Conservation (phyloP, 2,888 invertebrate genomes). For the Bimastos eiseni region DNA sequence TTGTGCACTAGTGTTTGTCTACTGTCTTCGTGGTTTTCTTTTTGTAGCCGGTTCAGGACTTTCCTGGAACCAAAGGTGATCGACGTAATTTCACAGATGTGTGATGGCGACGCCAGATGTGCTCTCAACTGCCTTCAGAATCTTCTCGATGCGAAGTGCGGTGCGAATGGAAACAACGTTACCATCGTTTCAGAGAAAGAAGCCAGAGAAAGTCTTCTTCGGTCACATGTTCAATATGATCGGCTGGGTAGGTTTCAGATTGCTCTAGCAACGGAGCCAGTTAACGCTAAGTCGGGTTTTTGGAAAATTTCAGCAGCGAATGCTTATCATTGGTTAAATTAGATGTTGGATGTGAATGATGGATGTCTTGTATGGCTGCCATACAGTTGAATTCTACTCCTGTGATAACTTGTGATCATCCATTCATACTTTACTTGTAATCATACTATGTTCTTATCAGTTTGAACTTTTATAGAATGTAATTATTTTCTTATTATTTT, state of each 20-base stretch:
- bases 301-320: neutral
- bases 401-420: too few relatives aligned
- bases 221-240: slow-evolving; percentile 79
- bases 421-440: too few relatives aligned
- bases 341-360: too few relatives aligned
- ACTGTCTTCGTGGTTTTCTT: neutral
- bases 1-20: neutral
- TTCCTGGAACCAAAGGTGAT: slow-evolving; percentile 69
- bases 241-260: slow-evolving; percentile 65
- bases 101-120: slow-evolving; percentile 80
- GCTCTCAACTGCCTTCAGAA: slow-evolving; percentile 78
- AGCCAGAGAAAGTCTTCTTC: slow-evolving; percentile 74
- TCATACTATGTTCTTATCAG: too few relatives aligned
- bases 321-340: neutral
- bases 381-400: too few relatives aligned
- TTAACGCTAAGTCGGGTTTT: neutral
- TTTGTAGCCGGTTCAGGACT: slow-evolving; percentile 40
- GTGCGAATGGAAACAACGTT: neutral
- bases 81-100: slow-evolving; percentile 74
- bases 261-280: neutral
- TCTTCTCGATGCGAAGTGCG: slow-evolving; percentile 67
- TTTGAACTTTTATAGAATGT: too few relatives aligned
- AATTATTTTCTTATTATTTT: too few relatives aligned
- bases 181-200: slow-evolving; percentile 69
- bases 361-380: too few relatives aligned